Evolutionary conservation across 2,113 vertebrate species (phyloP).

Genomic region (Phalacrocorax pelagicus): DNA sequence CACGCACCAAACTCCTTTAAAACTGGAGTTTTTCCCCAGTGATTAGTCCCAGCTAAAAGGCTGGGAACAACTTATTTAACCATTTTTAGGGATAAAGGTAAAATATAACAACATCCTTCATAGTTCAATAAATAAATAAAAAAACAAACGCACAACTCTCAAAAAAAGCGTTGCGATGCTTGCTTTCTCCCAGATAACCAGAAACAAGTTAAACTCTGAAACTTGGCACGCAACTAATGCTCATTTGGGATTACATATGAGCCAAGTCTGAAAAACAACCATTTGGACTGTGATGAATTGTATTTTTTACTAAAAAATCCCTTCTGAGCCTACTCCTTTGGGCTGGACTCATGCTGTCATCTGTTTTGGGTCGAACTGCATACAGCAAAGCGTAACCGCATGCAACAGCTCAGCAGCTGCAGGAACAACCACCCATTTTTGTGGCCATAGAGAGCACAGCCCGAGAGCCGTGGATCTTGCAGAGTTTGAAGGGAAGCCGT

Average conservation of each 20-base stretch:
- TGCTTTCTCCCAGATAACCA: neutral
- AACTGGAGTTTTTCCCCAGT: neutral
- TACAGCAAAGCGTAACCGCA: neutral
- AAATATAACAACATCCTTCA: neutral
- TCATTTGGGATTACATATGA: neutral
- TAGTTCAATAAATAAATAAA: neutral
- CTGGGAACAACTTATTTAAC: neutral
- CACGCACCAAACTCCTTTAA: neutral
- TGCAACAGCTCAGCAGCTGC: neutral
- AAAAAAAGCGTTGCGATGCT: neutral
- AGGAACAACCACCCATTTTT: neutral
- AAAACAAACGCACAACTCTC: neutral
- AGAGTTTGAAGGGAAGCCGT: neutral
- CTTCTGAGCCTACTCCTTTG: neutral
- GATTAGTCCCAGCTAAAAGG: neutral
- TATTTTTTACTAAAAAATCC: neutral
- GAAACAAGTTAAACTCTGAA: neutral
- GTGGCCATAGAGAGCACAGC: neutral
- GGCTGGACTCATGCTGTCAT: neutral
- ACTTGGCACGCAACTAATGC: neutral
- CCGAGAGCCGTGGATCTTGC: neutral
- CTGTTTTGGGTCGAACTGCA: neutral
- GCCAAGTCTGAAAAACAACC: slow-evolving; percentile 35
- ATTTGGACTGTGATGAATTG: neutral
- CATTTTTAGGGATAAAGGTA: neutral